Evolutionary conservation across 2,888 invertebrate species (phyloP), one percentile per base, ranked within the genome.

Genomic region (Antitype chi): DNA sequence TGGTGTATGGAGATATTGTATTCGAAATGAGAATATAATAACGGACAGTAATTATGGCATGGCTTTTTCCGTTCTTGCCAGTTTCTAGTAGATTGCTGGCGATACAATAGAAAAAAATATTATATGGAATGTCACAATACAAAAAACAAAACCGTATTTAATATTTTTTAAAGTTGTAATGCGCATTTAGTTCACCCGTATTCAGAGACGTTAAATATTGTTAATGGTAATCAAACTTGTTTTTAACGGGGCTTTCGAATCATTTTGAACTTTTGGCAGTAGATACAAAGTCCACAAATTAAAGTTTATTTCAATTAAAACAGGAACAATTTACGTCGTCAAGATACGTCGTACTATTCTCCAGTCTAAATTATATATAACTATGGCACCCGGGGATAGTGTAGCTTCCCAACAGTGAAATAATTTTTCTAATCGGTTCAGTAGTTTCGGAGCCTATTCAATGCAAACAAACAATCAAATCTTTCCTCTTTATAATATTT

Each of bases 1-100:
- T 78, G 53, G n/a, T 59, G 17, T 68, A 70, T 62, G 17, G 53
- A 67, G 28, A 62, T 63, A 53, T 64, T 81, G 28, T 76, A 43
- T 76, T 67, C 32, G 25, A 23, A 57, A 57, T 74, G 17, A 15
- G 13, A 15, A 52, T 59, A 20, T 69, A n/a, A 52, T 55, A n/a
- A 73, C n/a, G 15, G 32, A 28, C 25, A 52, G 20, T n/a, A n/a
- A n/a, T 49, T 63, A 57, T 20, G 28, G n/a, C 8, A 7, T 15
- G 11, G 23, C 55, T 43, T 62, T 77, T 38, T 47, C 2, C 17
- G 23, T 38, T 38, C 32, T 11, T 5, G 28, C 1, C 7, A 5
- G 20, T n/a, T 60, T n/a, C 7, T n/a, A 1, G 17, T n/a, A 25
- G 13, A 23, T 8, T 17, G 11, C 5, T 7, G 23, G 15, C 15